Evolutionary conservation across 2,797 vertebrate genomes (phyloP).

Genomic region (Hoplostethus atlanticus): DNA sequence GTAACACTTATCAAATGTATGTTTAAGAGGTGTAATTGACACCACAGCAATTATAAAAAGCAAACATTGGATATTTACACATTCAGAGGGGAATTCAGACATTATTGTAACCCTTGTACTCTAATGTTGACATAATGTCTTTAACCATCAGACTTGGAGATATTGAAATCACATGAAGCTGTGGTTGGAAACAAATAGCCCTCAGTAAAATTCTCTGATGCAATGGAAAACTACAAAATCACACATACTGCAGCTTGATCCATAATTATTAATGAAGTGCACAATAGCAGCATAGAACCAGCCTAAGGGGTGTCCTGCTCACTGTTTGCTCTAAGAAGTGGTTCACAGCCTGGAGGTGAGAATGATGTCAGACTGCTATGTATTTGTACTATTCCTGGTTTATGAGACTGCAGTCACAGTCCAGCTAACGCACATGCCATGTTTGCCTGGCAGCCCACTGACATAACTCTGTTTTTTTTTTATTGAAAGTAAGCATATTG

Average conservation of each 20-base stretch:
- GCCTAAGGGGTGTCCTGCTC: slow-evolving; percentile 5
- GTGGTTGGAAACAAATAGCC: slow-evolving; percentile 32
- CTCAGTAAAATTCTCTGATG: slow-evolving; percentile 47
- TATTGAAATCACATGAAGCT: slow-evolving; percentile 29
- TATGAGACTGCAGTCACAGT: slow-evolving; percentile 57
- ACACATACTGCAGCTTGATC: slow-evolving; percentile 16
- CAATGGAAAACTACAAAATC: slow-evolving; percentile 52
- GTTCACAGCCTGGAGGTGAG: slow-evolving; percentile 54
- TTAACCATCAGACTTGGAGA: slow-evolving; percentile 20
- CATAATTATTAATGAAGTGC: slow-evolving; percentile 30
- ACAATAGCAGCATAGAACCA: slow-evolving; percentile 14
- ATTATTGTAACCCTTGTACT: slow-evolving; percentile 43
- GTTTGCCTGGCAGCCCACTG: slow-evolving; percentile 58
- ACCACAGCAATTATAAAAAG: slow-evolving; percentile 50
- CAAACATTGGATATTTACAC: slow-evolving; percentile 56
- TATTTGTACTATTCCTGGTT: slow-evolving; percentile 67
- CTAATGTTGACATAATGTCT: slow-evolving; percentile 50
- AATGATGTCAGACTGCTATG: slow-evolving; percentile 69
- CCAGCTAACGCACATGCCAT: slow-evolving; percentile 38
- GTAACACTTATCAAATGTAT: slow-evolving; percentile 21
- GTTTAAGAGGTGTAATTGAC: slow-evolving; percentile 43
- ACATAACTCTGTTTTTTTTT: slow-evolving; percentile 61
- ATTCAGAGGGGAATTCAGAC: slow-evolving; percentile 30
- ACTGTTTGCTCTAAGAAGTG: slow-evolving; percentile 49
- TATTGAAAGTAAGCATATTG: slow-evolving; percentile 63